These are phyloP conservation scores for Mus spretus DNA, from an alignment of 2,797 vertebrate genomes.

Conservation along the genomic window DNA sequence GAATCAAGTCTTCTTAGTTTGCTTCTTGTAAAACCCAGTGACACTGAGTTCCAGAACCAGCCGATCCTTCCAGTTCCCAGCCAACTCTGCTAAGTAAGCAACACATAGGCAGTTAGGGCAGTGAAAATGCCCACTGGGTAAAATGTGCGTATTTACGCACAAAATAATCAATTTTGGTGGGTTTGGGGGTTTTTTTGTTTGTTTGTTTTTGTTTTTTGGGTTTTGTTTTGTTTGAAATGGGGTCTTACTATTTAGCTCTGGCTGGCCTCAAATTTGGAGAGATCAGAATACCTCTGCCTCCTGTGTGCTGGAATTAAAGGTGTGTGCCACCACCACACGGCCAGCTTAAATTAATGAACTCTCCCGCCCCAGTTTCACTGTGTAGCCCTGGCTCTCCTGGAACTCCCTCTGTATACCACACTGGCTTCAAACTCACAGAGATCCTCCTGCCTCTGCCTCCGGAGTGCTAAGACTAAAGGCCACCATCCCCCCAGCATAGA, in stretches of 20 bases:
- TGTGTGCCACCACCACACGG: background rate
- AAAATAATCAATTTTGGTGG: background rate
- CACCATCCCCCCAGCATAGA: background rate
- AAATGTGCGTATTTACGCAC: background rate
- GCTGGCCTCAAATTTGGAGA: background rate
- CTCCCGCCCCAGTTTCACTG: background rate
- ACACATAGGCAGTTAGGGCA: background rate
- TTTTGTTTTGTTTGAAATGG: background rate
- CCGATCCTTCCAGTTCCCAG: background rate
- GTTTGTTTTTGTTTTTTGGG: background rate
- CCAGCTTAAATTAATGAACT: background rate
- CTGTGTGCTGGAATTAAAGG: background rate
- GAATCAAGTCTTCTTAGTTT: background rate
- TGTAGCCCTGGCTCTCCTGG: background rate
- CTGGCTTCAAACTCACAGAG: background rate
- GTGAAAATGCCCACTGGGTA: background rate
- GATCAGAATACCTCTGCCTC: background rate
- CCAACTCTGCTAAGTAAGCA: background rate
- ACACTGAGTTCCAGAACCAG: constrained; percentile 28
- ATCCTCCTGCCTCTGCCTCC: background rate
- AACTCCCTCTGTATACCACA: background rate
- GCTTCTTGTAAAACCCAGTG: constrained; percentile 25
- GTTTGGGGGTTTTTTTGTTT: background rate
- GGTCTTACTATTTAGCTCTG: background rate
- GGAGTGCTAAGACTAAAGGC: background rate